Evolutionary conservation across 2,888 invertebrate genomes (phyloP), one percentile per base, ranked within the genome.

Genomic region (Thelaira solivaga): DNA sequence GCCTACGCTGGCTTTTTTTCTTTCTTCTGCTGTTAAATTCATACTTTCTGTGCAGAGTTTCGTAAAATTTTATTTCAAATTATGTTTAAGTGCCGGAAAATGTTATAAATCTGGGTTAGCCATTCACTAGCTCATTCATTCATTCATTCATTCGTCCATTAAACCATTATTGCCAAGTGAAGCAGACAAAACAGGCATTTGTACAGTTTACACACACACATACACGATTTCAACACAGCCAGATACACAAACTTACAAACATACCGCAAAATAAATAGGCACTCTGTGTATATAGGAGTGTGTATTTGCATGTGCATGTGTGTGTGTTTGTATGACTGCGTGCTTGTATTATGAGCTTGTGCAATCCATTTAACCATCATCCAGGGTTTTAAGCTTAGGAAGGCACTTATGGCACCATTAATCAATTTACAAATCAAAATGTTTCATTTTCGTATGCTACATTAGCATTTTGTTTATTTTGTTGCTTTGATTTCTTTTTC

Each of bases 341-440:
- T 20, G n/a, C 20, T 45, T 7, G 11, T 31, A 34, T 53, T n/a
- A n/a, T n/a, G n/a, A n/a, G 22, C 26, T 34, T 45, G 7, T 61
- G 45, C 67, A 59, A 39, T 65, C 59, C 64, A 76, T 68, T 77
- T 57, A 65, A 45, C 69, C 59, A 61, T n/a, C n/a, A n/a, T 64
- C 24, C 74, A 65, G 69, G 62, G 49, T 73, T 71, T 74, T 71
- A 65, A 74, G 74, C 69, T 74, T 78, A 61, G 74, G 24, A 69
- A 78, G 65, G 74, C 78, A 78, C 74, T 74, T 78, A 78, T 78
- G 78, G 78, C 78, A 78, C 78, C 78, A 78, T 78, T 78, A 78
- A 78, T 78, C 78, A 78, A 78, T 78, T 78, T 74, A 74, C 74
- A 78, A 78, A 78, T 78, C 78, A 78, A 78, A 78, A 74, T 74